These are phyloP conservation scores for Rhabdophis nuchalis DNA, from an alignment of 2,797 vertebrate genomes.

Conservation along the genomic window DNA sequence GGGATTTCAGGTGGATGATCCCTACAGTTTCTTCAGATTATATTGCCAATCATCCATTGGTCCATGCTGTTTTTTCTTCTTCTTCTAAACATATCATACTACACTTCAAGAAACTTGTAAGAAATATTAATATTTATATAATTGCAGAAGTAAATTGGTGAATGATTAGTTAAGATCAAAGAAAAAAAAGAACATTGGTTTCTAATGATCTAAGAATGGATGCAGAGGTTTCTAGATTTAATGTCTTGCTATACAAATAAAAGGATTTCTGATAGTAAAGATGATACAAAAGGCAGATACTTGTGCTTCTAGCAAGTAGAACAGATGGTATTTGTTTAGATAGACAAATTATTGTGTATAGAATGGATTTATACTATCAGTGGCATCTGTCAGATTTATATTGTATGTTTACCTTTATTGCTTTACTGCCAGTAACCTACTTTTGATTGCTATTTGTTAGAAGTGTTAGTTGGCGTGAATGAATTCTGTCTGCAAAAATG, in stretches of 20 bases:
- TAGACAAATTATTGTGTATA: neutral
- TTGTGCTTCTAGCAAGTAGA: neutral
- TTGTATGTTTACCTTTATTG: accelerated
- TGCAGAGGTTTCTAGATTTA: neutral
- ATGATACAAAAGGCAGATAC: neutral
- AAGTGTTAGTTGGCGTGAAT: neutral
- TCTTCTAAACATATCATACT: neutral
- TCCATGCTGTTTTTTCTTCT: neutral
- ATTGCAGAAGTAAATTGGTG: neutral
- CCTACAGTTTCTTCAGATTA: neutral
- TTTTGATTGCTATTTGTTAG: neutral
- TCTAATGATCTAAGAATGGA: neutral
- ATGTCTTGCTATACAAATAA: neutral
- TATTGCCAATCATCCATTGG: neutral
- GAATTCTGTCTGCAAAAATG: neutral
- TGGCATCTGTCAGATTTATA: neutral
- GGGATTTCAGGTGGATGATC: neutral
- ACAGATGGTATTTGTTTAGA: neutral
- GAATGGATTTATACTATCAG: neutral
- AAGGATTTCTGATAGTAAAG: neutral
- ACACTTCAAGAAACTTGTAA: slow-evolving; percentile 8
- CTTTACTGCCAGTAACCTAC: neutral
- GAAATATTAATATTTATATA: neutral
- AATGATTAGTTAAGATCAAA: neutral
- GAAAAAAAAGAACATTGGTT: neutral